Evolutionary conservation across 1,140 invertebrate genomes (phyloP), one percentile per base, ranked within the genome.

Genomic region (Drosophila orena): DNA sequence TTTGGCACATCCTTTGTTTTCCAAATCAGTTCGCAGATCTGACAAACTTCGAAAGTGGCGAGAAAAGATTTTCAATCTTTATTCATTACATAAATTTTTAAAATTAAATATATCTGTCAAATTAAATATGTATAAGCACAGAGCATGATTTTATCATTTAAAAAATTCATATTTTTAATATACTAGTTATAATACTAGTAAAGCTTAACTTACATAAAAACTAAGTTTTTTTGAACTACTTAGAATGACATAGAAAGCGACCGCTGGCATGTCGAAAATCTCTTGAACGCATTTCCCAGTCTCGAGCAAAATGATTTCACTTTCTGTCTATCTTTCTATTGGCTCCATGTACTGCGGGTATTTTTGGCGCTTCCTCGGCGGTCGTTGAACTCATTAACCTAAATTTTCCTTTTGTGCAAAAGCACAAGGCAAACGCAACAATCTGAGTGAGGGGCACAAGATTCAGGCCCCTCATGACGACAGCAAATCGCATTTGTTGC

Each of bases 301-400:
- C 37, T 30, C 59, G 4, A 15, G 11, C 10, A 30, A 74, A 47
- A 72, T 71, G 71, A 74, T 77, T 85, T 73, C 77, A 54, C 66
- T 78, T 85, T 84, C 76, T 77, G 79, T 78, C 77, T 86, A 81
- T 70, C 60, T 55, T 53, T 66, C 42, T 76, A 66, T 76, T 53
- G 53, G 50, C 55, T 72, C 66, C 47, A 64, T 65, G 34, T 75
- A 42, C 50, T 57, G 27, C 30, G 59, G 43, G 38, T 57, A 68
- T 78, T 78, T 81, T 77, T 65, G 73, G 68, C 65, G 49, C 74
- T 81, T 77, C 59, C 83, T 81, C 58, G 37, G 71, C 79, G 83
- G 83, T 88, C 83, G 57, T 88, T 88, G 83, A 88, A 88, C 83
- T 89, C 79, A 72, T 80, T 89, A 90, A 89, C 85, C 80, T 57